A percentile compares a stretch with the other conserved stretches of the same genome.
These are phyloP conservation scores for Geophilus truncorum DNA, from an alignment of 2,888 invertebrate species.

Conservation along the genomic window DNA sequence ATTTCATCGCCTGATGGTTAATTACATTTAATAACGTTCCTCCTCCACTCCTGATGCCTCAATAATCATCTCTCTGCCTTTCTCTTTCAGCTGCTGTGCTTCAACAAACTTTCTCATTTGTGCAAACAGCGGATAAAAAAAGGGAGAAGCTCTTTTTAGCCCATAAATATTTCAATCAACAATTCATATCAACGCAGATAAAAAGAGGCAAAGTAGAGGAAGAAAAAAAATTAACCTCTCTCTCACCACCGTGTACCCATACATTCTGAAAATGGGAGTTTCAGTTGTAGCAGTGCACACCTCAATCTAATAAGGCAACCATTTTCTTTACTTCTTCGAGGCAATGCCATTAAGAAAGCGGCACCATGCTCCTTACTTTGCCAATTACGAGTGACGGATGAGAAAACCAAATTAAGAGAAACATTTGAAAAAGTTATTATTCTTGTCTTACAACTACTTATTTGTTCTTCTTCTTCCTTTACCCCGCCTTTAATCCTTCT, in stretches of 20 bases:
- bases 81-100: not conserved
- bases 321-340: constrained; percentile 22
- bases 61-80: constrained; percentile 18
- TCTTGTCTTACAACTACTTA: not conserved
- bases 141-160: not conserved
- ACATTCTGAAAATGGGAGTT: constrained; percentile 3
- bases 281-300: constrained; percentile 7
- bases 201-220: not conserved
- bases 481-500: not conserved
- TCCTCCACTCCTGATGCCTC: not conserved
- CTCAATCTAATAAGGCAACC: constrained; percentile 27
- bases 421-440: not conserved
- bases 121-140: not conserved
- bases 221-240: not conserved
- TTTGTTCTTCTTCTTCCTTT: not conserved
- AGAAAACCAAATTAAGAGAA: constrained; percentile 25
- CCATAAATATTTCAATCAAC: constrained; percentile 25
- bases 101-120: constrained; percentile 10
- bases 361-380: constrained; percentile 10
- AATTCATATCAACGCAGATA: not conserved
- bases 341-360: not conserved
- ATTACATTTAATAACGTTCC: constrained; percentile 17
- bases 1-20: constrained; percentile 27
- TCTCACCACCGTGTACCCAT: not conserved
- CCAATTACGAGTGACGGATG: constrained; percentile 23